Percentiles rank a stretch among this genome's conserved stretches.
Conservation (phyloP, 2,113 vertebrate genomes). For the Athene cunicularia region DNA sequence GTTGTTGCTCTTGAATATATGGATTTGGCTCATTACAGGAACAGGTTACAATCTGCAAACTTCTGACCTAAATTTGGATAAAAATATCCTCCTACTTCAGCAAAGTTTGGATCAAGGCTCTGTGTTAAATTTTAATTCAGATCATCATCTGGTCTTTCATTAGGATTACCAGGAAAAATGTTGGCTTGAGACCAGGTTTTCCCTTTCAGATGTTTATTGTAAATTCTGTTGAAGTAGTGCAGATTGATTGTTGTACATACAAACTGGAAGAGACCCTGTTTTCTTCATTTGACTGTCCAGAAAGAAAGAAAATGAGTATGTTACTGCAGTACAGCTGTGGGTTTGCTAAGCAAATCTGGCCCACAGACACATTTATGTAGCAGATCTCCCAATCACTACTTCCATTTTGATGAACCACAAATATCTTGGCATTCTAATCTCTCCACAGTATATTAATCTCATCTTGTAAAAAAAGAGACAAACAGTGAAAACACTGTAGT, state of each 20-base stretch:
- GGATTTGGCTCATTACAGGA: neutral
- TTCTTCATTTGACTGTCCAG: neutral
- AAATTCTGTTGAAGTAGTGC: neutral
- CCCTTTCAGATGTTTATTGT: neutral
- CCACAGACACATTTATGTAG: neutral
- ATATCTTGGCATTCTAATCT: conserved; percentile 23
- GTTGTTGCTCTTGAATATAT: neutral
- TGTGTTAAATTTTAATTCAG: conserved; percentile 23
- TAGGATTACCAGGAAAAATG: neutral
- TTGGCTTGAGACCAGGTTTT: neutral
- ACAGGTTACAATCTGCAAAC: neutral
- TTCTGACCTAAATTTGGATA: neutral
- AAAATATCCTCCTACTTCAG: neutral
- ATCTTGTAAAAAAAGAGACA: neutral
- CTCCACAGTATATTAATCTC: conserved; percentile 4
- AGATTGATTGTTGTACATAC: neutral
- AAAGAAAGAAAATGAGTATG: neutral
- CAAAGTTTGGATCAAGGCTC: neutral
- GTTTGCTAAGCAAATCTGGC: conserved; percentile 27
- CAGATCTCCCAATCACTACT: neutral
- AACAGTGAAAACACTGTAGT: neutral
- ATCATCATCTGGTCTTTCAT: neutral
- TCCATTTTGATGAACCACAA: conserved; percentile 43
- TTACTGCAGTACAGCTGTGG: neutral
- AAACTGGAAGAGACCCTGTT: neutral